A percentile compares a stretch with the other conserved stretches of the same genome.
These are phyloP conservation scores for Urechis unicinctus DNA, from an alignment of 2,888 invertebrate genomes.

Conservation along the genomic window DNA sequence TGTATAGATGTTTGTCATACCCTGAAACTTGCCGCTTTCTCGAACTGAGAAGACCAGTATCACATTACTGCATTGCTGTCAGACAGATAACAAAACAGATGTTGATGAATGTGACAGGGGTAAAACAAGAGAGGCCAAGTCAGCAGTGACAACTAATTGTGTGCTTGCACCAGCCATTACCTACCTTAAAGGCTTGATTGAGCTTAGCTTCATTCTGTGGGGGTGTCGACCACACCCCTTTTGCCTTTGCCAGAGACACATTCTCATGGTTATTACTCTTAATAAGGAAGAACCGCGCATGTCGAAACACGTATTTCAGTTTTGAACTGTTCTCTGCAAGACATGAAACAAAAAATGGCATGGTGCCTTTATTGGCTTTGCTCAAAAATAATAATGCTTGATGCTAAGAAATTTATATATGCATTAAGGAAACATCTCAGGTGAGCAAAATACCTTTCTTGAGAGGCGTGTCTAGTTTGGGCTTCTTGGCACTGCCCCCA, in stretches of 20 bases:
- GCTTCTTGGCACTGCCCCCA: background rate
- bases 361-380: too few species aligned
- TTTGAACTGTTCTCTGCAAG: constrained; percentile 25
- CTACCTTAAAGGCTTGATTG: constrained; percentile 78
- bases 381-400: too few species aligned
- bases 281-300: constrained; percentile 89
- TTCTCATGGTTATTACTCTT: constrained; percentile 98
- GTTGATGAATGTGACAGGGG: background rate
- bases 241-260: constrained; percentile 82
- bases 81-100: background rate
- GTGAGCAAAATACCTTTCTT: too few species aligned
- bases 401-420: too few species aligned
- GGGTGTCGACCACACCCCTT: constrained; percentile 93
- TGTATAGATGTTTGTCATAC: constrained; percentile 24
- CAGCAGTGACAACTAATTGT: background rate
- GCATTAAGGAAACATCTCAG: too few species aligned
- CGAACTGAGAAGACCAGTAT: constrained; percentile 94
- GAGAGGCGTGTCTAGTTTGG: too few species aligned
- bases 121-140: background rate
- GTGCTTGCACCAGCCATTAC: background rate
- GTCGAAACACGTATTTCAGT: constrained; percentile 86
- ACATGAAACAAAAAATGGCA: constrained; percentile 58
- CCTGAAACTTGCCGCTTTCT: constrained; percentile 81
- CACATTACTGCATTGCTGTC: constrained; percentile 61
- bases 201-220: constrained; percentile 94